Evolutionary conservation across 1,140 invertebrate genomes (phyloP), one percentile per base, ranked within the genome.

Genomic region (Drosophila ambigua): DNA sequence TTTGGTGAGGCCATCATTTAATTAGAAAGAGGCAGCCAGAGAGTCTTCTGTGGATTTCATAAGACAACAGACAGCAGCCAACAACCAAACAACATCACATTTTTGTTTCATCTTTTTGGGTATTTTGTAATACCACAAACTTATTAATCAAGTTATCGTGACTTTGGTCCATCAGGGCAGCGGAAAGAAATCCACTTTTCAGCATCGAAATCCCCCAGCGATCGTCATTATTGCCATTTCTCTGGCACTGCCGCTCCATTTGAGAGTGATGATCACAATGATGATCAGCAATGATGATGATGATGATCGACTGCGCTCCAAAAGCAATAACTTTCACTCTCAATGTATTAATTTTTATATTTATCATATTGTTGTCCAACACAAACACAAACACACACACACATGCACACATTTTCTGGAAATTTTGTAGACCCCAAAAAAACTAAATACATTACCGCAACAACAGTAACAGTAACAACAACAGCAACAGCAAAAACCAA

Each of bases 271-370:
- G 58, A 84, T 79, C 71, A 79, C 52, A 58, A 53, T 49, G 41
- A 53, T 48, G 31, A 49, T 61, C 44, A 59, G 1, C 69, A 23
- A 44, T 44, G 23, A 64, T 46, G 35, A 77, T 50, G 24, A 67
- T 74, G 57, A 87, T 81, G 78, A 85, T 87, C 69, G 69, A 82
- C 69, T 73, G 48, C 48, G 74, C 74, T 75, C 69, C 80, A 62
- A 87, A 76, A 79, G 84, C 80, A 87, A 90, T 87, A 90, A 90
- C 88, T 90, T 90, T 90, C 88, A 90, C 88, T 90, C 89, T 90
- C 88, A 74, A 91, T 88, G 88, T 91, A 90, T 90, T 83, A 84
- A 81, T 90, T 90, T 90, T 83, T 78, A 90, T 89, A 90, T 89
- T 89, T 89, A 88, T 89, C 83, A 83, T 88, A 87, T 87, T 87